Conservation (phyloP, 1,140 invertebrate genomes). For the Brachionus manjavacas region DNA sequence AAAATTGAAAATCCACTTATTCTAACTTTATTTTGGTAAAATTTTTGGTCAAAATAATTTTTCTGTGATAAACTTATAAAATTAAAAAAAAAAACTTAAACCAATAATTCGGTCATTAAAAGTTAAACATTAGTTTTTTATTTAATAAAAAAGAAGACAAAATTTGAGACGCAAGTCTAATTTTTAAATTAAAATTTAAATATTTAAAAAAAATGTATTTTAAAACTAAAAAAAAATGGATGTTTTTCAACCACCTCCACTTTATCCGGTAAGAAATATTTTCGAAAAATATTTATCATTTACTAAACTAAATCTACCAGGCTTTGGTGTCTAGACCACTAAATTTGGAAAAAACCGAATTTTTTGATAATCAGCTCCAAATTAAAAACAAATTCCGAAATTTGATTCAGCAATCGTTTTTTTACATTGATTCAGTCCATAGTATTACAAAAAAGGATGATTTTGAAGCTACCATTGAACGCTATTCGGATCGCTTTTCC, state of each 20-base stretch:
- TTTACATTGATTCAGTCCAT: not conserved
- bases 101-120: no score
- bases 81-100: no score
- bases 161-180: no score
- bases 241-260: conserved; percentile 27
- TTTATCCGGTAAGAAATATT: conserved; percentile 13
- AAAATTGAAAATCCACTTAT: no score
- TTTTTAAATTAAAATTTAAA: not conserved
- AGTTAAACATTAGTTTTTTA: no score
- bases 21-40: no score
- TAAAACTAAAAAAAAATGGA: not conserved
- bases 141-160: no score
- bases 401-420: not conserved
- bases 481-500: conserved; percentile 39
- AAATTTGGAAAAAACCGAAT: conserved; percentile 19
- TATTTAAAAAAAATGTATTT: not conserved
- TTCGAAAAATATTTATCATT: not conserved
- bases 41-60: no score
- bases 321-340: not conserved
- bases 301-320: not conserved
- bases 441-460: not conserved
- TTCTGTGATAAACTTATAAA: no score
- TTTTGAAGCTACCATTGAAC: not conserved
- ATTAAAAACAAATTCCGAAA: not conserved
- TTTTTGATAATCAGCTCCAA: not conserved